Percentiles rank a stretch among this genome's conserved stretches.
Conservation (phyloP, 2,797 vertebrate species). For the Acipenser oxyrinchus region DNA sequence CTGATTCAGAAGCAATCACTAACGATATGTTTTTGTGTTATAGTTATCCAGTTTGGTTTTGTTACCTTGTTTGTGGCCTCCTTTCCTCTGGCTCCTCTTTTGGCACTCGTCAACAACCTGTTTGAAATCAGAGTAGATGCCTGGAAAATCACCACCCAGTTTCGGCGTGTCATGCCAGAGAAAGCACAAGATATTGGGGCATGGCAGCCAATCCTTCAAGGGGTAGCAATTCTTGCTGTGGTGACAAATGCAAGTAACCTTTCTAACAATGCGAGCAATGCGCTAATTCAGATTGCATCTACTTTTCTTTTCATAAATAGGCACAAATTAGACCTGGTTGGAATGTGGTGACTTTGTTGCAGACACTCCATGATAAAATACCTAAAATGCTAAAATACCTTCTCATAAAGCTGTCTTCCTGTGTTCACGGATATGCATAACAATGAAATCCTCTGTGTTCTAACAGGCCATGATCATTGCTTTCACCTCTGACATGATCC, state of each 20-base stretch:
- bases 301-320: too few relatives aligned
- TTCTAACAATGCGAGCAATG: neutral
- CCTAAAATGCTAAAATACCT: too few relatives aligned
- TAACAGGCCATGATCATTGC: constrained; percentile 89
- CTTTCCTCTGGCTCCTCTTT: constrained; percentile 82
- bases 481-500: constrained; percentile 93
- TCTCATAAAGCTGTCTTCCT: too few relatives aligned
- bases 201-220: constrained; percentile 90
- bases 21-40: constrained; percentile 59
- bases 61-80: constrained; percentile 92
- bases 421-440: too few relatives aligned
- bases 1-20: constrained; percentile 72
- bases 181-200: constrained; percentile 85
- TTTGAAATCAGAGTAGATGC: constrained; percentile 85
- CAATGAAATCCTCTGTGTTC: neutral
- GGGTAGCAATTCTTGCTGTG: constrained; percentile 80
- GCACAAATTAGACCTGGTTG: too few relatives aligned
- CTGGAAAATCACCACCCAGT: constrained; percentile 88
- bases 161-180: constrained; percentile 72
- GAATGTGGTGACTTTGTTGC: too few relatives aligned
- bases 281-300: too few relatives aligned
- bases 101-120: constrained; percentile 88
- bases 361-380: too few relatives aligned
- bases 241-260: constrained; percentile 74
- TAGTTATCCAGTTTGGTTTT: constrained; percentile 95